Percentiles rank a stretch among this genome's conserved stretches.
Evolutionary conservation across 2,888 invertebrate species (phyloP).

Genomic region (Taphrorychus bicolor): DNA sequence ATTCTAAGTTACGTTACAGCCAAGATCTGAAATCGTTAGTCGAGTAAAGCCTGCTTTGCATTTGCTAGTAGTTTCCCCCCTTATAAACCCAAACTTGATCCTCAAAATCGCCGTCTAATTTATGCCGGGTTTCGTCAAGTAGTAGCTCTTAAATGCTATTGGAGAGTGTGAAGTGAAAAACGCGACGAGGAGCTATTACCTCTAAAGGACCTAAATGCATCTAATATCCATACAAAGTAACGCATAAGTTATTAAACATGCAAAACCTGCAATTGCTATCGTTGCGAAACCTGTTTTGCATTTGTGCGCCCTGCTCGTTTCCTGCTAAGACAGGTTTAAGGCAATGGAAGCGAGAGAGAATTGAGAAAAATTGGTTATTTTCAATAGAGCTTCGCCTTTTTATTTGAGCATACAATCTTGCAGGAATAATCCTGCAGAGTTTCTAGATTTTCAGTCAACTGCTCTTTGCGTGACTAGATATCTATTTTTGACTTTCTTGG

Average conservation of each 20-base stretch:
- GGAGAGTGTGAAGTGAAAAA: neutral
- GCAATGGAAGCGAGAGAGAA: neutral
- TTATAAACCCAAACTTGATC: neutral
- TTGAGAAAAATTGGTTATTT: neutral
- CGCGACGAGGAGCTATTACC: neutral
- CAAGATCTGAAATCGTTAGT: conserved; percentile 31
- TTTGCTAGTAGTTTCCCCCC: conserved; percentile 1
- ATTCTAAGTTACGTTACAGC: conserved; percentile 30
- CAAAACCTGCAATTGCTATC: conserved; percentile 27
- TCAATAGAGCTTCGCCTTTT: neutral
- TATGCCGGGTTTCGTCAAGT: neutral
- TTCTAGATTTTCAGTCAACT: too few species aligned
- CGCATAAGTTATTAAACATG: conserved; percentile 28
- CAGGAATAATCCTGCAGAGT: too few species aligned
- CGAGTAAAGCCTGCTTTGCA: conserved; percentile 23
- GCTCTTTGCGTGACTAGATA: too few species aligned
- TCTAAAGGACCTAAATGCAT: neutral
- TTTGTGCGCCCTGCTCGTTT: conserved; percentile 5
- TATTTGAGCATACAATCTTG: too few species aligned
- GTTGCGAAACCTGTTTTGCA: conserved; percentile 24
- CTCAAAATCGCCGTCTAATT: neutral
- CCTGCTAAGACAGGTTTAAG: neutral
- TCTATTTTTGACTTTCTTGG: too few species aligned
- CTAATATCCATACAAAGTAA: conserved; percentile 3
- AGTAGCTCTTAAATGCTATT: neutral